Evolutionary conservation across 2,888 invertebrate species (phyloP).

Genomic region (Eretmocerus hayati): DNA sequence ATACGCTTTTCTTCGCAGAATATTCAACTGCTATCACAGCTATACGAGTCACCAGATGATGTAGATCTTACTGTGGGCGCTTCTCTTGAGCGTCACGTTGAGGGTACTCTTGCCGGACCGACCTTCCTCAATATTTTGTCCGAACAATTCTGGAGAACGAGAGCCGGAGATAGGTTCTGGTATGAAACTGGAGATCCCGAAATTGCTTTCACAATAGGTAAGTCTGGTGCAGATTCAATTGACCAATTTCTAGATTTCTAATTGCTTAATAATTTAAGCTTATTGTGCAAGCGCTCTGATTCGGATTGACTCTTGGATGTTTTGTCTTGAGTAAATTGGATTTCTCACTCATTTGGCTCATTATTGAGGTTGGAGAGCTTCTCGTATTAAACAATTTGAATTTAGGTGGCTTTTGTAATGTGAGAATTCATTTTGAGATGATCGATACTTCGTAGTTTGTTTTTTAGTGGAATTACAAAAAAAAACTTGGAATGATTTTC

Average conservation of each 20-base stretch:
- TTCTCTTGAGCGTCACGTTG: slow-evolving; percentile 68
- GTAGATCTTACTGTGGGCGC: slow-evolving; percentile 83
- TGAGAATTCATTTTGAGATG: no score
- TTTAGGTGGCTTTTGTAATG: no score
- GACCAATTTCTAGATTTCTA: no score
- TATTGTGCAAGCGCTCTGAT: no score
- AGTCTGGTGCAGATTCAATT: no score
- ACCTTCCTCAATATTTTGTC: slow-evolving; percentile 83
- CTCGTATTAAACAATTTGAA: no score
- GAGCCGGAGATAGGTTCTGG: slow-evolving; percentile 82
- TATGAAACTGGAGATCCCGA: slow-evolving; percentile 64
- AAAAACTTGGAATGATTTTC: no score
- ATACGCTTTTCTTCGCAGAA: slow-evolving; percentile 50
- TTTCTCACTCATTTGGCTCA: background rate
- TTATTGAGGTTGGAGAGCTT: background rate
- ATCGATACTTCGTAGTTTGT: no score
- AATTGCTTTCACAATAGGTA: slow-evolving; percentile 61
- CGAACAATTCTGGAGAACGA: slow-evolving; percentile 79
- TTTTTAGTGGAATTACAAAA: no score
- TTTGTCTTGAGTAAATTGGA: no score
- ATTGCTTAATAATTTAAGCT: no score
- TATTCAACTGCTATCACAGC: slow-evolving; percentile 55
- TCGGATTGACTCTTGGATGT: no score
- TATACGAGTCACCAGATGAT: slow-evolving; percentile 70
- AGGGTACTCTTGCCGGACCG: slow-evolving; percentile 74